Base-by-base conservation (phyloP, 1,140 invertebrate genomes). In the Drosophila ercepeae region DNA sequence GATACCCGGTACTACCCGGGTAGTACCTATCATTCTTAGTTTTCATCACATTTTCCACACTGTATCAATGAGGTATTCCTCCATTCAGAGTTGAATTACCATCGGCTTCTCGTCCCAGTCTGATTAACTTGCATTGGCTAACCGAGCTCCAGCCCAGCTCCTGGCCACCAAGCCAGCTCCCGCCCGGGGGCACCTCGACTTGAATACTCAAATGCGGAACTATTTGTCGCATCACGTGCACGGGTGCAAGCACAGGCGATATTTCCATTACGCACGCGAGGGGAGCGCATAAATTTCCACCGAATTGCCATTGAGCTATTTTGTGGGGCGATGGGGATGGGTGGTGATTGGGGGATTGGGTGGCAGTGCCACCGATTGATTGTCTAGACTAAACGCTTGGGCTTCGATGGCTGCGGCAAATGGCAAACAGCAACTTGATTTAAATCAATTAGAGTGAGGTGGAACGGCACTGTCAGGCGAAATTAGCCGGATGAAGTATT, bases 181-280 rank as follows among this genome's bases (percentile, higher is more conserved):
- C 34, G 2, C 3, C 39, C 25, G 9, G 6, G 60, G 16, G 53
- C 63, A 71, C 57, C 54, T 57, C 34, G 46, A 54, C 63, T n/a
- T n/a, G n/a, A n/a, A 21, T 2, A 21, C 2, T 27, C 32, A 78
- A 89, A 88, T 82, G 82, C 74, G 83, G 78, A 82, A 89, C 83
- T 78, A 88, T 88, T 89, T 88, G 82, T 88, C 82, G 82, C 82
- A 88, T 86, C 82, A 86, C 82, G 82, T 88, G 83, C 59, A 61
- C 44, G 59, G 55, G 77, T 67, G 77, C 65, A 81, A 81, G 73
- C 58, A 71, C 69, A 57, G 64, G 48, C 65, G 55, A 89, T 89
- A 88, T 88, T 78, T 89, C 57, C 70, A 48, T 51, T 82, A 88
- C 83, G 78, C 82, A 88, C 83, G 82, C 82, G 54, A 88, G 48